A percentile compares a stretch with the other conserved stretches of the same genome.
These are phyloP conservation scores for Anthophora plumipes DNA, from an alignment of 2,888 invertebrate species.

Conservation along the genomic window DNA sequence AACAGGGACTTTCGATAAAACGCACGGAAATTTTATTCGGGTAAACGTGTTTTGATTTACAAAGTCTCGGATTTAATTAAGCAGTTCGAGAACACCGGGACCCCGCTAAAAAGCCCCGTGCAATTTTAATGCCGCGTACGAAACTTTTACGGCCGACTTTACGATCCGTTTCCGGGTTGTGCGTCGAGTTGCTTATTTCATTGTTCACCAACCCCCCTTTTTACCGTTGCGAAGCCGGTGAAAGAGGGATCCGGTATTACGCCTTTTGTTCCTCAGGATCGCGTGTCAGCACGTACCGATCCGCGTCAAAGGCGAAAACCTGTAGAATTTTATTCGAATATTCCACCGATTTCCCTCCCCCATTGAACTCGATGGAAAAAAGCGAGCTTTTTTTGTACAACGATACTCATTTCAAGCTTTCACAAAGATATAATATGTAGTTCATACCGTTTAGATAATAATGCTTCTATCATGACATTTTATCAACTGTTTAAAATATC, in stretches of 20 bases:
- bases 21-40: slow-evolving; percentile 25
- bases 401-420: neutral
- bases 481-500: too few species aligned
- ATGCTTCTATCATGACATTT: too few species aligned
- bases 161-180: slow-evolving; percentile 43
- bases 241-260: slow-evolving; percentile 20
- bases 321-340: slow-evolving; percentile 5
- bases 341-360: neutral
- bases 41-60: slow-evolving; percentile 35
- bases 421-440: neutral
- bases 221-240: slow-evolving; percentile 6
- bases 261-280: slow-evolving; percentile 26
- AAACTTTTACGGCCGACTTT: slow-evolving; percentile 50
- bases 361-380: neutral
- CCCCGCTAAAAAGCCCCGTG: slow-evolving; percentile 3
- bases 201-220: slow-evolving; percentile 45
- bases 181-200: slow-evolving; percentile 60
- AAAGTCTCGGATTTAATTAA: slow-evolving; percentile 50
- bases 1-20: neutral
- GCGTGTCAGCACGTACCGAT: slow-evolving; percentile 9
- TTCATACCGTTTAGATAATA: too few species aligned
- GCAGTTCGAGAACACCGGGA: slow-evolving; percentile 23
- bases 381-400: neutral
- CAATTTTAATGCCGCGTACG: slow-evolving; percentile 37
- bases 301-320: slow-evolving; percentile 7